Evolutionary conservation across 1,140 invertebrate genomes (phyloP).

Genomic region (Drosophila insularis): DNA sequence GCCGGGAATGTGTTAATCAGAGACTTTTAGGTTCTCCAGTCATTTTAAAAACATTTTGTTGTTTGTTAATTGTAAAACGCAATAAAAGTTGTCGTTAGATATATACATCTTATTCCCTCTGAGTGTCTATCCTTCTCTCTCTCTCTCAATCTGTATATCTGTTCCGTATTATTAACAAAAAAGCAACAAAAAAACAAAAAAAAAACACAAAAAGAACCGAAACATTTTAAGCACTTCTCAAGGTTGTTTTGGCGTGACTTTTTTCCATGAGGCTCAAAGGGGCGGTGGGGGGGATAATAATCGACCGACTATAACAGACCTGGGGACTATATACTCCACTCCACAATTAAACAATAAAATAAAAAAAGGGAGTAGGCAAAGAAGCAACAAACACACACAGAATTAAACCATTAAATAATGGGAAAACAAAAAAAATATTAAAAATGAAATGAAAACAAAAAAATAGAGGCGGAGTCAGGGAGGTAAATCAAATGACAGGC

Average conservation of each 20-base stretch:
- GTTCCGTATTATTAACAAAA: background rate
- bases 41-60: conserved; percentile 1
- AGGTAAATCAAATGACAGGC: conserved; percentile 64
- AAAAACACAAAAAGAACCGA: conserved; percentile 57
- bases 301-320: background rate
- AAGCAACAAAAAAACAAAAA: conserved; percentile 27
- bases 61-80: conserved; percentile 11
- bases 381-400: conserved; percentile 40
- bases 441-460: conserved; percentile 46
- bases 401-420: conserved; percentile 61
- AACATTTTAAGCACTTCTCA: conserved; percentile 77
- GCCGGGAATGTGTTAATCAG: conserved; percentile 1
- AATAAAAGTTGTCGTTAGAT: conserved; percentile 4
- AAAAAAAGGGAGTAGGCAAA: conserved; percentile 8
- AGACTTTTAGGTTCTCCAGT: conserved; percentile 1
- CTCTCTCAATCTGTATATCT: background rate
- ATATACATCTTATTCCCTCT: background rate
- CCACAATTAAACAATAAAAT: conserved; percentile 24
- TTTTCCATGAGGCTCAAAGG: background rate
- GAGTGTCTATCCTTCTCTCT: background rate
- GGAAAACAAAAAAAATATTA: conserved; percentile 48
- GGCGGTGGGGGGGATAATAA: background rate
- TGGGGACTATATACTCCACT: conserved; percentile 39
- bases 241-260: conserved; percentile 43
- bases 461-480: background rate